Conservation (phyloP, 2,888 invertebrate species). For the Polyommatus icarus region DNA sequence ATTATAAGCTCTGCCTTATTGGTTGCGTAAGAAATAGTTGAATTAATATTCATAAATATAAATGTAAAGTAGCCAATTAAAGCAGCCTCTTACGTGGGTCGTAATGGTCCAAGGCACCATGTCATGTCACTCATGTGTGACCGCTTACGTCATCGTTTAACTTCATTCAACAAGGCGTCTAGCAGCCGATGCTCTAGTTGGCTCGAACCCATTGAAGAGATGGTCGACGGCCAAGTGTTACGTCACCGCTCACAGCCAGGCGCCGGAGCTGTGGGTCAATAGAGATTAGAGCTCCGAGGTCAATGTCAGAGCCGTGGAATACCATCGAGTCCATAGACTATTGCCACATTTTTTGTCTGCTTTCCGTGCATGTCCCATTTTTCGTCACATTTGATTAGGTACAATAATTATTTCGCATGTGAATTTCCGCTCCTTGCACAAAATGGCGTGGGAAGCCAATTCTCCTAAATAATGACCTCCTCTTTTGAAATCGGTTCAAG, state of each 20-base stretch:
- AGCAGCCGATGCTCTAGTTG: not conserved
- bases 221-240: not conserved
- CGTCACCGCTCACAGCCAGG: not conserved
- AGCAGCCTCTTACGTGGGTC: not conserved
- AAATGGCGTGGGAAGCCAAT: too few relatives aligned
- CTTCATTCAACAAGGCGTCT: slow-evolving; percentile 4
- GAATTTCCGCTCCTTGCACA: too few relatives aligned
- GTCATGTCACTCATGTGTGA: not conserved
- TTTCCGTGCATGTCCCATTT: too few relatives aligned
- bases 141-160: not conserved
- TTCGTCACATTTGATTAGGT: too few relatives aligned
- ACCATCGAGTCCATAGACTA: not conserved
- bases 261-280: slow-evolving; percentile 2
- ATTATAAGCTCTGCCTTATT: not conserved
- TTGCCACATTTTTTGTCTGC: not conserved
- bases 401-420: too few relatives aligned
- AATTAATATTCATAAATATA: not conserved
- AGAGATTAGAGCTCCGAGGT: not conserved
- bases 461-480: not conserved
- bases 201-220: slow-evolving; percentile 7
- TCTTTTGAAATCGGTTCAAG: not conserved
- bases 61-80: not conserved
- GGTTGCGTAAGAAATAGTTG: not conserved
- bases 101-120: not conserved
- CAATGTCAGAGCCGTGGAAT: not conserved